phyloP scores from a whole-genome alignment of 2,797 vertebrate species.

The Caiman crocodilus region DNA sequence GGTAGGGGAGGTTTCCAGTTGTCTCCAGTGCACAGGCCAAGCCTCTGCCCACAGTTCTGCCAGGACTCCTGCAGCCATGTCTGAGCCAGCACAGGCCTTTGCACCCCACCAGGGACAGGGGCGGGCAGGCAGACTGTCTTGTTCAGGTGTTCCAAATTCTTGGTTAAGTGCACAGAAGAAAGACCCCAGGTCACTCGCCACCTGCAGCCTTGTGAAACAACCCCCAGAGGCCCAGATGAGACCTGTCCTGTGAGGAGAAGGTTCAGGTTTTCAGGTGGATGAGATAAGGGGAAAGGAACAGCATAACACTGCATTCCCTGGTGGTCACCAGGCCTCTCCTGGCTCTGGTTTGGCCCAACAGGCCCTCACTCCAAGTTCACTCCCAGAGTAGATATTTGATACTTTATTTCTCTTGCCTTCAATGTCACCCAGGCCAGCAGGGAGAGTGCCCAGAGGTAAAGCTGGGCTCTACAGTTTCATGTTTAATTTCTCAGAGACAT shows the following conservation, averaged over 20 bases:
- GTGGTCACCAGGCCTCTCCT: background rate
- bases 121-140: background rate
- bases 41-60: background rate
- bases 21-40: background rate
- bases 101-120: background rate
- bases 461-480: background rate
- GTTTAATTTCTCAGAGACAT: background rate
- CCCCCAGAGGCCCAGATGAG: background rate
- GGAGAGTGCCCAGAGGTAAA: background rate
- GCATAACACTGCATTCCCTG: too few species aligned
- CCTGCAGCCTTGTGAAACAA: background rate
- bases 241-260: background rate
- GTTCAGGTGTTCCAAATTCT: background rate
- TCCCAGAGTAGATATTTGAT: background rate
- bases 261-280: background rate
- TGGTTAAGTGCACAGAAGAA: background rate
- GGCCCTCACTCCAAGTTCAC: background rate
- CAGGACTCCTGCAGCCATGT: background rate
- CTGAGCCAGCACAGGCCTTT: background rate
- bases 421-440: background rate
- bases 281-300: background rate
- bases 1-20: too few species aligned
- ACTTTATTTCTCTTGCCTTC: background rate
- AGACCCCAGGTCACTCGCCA: background rate
- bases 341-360: background rate